phyloP scores from a whole-genome alignment of 1,140 invertebrate genomes.

The Pseudomyrmex pallidus region DNA sequence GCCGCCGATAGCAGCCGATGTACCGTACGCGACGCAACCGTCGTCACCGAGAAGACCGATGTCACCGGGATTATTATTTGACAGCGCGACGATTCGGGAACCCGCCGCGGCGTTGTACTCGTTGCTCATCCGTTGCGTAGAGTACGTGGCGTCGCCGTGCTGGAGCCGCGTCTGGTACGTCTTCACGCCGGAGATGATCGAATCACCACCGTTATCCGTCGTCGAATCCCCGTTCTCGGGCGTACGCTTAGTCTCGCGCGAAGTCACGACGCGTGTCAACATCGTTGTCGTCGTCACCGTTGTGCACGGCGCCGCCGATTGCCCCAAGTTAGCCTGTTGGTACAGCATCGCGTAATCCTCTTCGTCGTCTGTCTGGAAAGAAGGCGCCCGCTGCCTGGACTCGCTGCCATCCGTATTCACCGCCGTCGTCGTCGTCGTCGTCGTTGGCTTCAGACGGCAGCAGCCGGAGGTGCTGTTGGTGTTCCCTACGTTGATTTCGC shows the following conservation, averaged over 20 bases:
- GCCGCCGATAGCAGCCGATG: conserved; percentile 28
- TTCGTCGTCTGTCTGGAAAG: conserved; percentile 51
- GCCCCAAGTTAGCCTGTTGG: conserved; percentile 58
- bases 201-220: conserved; percentile 28
- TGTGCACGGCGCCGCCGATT: conserved; percentile 34
- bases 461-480: conserved; percentile 41
- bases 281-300: conserved; percentile 44
- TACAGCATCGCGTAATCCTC: conserved; percentile 64
- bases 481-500: conserved; percentile 44
- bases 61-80: conserved; percentile 49
- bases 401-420: conserved; percentile 36
- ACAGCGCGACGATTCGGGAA: conserved; percentile 43
- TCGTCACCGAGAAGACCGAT: conserved; percentile 62
- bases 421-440: neutral
- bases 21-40: conserved; percentile 61
- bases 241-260: conserved; percentile 53
- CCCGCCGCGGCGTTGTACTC: conserved; percentile 35
- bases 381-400: conserved; percentile 34
- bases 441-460: conserved; percentile 64
- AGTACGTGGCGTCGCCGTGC: conserved; percentile 57
- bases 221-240: conserved; percentile 41
- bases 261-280: conserved; percentile 55
- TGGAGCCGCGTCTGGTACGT: conserved; percentile 62
- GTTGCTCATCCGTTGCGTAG: conserved; percentile 17
- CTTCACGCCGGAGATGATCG: conserved; percentile 46